phyloP scores from a whole-genome alignment of 1,140 invertebrate genomes.

The Tribolium madens region DNA sequence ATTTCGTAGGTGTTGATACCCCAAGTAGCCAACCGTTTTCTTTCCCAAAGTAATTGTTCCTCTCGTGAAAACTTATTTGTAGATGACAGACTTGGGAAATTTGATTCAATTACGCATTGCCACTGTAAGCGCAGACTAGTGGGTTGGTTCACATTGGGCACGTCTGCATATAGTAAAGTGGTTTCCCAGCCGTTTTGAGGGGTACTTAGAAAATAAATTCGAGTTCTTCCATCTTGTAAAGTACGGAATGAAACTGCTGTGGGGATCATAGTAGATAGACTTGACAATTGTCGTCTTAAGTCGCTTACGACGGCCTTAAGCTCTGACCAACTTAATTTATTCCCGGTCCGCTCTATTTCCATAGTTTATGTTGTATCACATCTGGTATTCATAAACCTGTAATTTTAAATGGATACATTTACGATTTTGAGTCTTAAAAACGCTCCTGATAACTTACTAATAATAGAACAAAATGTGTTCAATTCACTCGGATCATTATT shows the following conservation, averaged over 20 bases:
- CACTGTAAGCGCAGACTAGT: conserved; percentile 71
- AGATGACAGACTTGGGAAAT: conserved; percentile 74
- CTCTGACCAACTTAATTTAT: conserved; percentile 79
- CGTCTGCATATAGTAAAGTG: conserved; percentile 87
- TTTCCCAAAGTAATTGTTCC: conserved; percentile 90
- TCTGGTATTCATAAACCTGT: conserved; percentile 45
- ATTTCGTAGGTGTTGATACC: conserved; percentile 95
- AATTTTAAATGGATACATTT: background rate
- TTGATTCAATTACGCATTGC: conserved; percentile 79
- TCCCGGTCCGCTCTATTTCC: conserved; percentile 48
- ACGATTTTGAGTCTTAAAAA: background rate
- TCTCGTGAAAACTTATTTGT: conserved; percentile 79
- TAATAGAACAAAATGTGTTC: background rate
- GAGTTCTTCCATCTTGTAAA: conserved; percentile 79
- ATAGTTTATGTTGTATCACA: conserved; percentile 48
- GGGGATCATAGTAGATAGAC: conserved; percentile 81
- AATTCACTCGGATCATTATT: conserved; percentile 19
- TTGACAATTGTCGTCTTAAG: conserved; percentile 81
- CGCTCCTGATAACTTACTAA: background rate
- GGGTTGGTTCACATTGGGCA: conserved; percentile 72
- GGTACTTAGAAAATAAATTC: conserved; percentile 91
- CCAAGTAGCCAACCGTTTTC: conserved; percentile 90
- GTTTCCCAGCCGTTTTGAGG: conserved; percentile 88
- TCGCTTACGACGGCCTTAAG: conserved; percentile 84
- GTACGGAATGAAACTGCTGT: conserved; percentile 83